Base-by-base conservation (phyloP, 1,140 invertebrate species). In the Drosophila oshimai region DNA sequence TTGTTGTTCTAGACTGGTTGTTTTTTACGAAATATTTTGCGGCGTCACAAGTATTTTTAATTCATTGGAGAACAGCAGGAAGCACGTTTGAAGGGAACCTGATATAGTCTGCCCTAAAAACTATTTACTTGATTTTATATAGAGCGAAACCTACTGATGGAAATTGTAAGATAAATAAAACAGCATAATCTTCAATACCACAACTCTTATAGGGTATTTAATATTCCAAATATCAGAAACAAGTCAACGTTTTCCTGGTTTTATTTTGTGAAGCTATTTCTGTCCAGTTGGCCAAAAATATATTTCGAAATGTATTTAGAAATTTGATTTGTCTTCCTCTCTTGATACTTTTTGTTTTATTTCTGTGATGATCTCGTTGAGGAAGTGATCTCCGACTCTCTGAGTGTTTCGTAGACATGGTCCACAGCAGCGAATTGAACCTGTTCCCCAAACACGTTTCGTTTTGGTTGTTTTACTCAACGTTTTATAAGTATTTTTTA, bases 401-500 rank as follows among this genome's bases (percentile, higher is more conserved):
- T 61, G 53, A 60, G 53, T 61, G 44, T 60, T 58, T 18, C 29
- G 22, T 47, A 58, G 62, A 49, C 50, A 34, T 36, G 51, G 29
- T 29, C 31, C 34, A 36, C n/a, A 20, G 18, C 33, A 39, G 7
- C 28, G 46, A 69, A 72, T 74, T 50, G 57, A 84, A 83, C 58
- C 77, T 77, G 78, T 80, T 80, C 51, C 50, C 47, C 46, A 71
- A 80, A 81, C 77, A 81, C 76, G 76, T 81, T 72, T 81, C 71
- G 29, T 77, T 73, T 39, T 28, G 34, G 20, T 44, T 31, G 22
- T 17, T 46, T 54, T 71, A 12, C 22, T 41, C 15, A 28, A 9
- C 26, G 20, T 29, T 65, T 70, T 42, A 36, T 31, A 37, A 37
- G 45, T 15, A 22, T 12, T 65, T 41, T 46, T 54, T 36, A n/a